These are phyloP conservation scores for Pentalonia nigronervosa DNA, from an alignment of 1,140 invertebrate species.

Conservation along the genomic window DNA sequence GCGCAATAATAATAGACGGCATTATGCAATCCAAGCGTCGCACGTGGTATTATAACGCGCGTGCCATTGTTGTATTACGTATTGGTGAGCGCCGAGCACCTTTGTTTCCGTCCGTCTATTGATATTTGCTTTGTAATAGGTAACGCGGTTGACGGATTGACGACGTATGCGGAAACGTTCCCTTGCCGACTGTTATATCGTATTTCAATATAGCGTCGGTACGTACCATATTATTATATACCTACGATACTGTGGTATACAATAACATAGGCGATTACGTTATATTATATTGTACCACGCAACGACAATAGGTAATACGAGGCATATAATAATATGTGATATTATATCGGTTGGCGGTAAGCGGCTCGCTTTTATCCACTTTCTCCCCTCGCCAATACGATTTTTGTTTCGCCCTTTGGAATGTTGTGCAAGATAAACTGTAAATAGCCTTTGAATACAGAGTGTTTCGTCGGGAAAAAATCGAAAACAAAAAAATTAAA, in stretches of 20 bases:
- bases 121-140: neutral
- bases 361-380: neutral
- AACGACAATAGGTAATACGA: neutral
- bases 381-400: neutral
- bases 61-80: too few species aligned
- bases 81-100: too few species aligned
- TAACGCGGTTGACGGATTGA: neutral
- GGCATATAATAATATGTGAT: neutral
- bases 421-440: neutral
- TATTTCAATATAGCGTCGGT: slow-evolving; percentile 9
- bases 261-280: neutral
- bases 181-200: neutral
- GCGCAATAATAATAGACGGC: neutral
- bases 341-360: neutral
- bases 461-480: neutral
- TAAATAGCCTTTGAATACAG: slow-evolving; percentile 10
- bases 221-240: neutral
- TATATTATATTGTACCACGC: neutral
- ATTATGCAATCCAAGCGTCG: neutral
- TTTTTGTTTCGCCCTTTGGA: neutral
- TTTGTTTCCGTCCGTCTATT: neutral
- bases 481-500: neutral
- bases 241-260: neutral
- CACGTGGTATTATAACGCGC: too few species aligned
- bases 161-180: neutral